Evolutionary conservation across 2,888 invertebrate genomes (phyloP), one percentile per base, ranked within the genome.

Genomic region (Cepaea hortensis): DNA sequence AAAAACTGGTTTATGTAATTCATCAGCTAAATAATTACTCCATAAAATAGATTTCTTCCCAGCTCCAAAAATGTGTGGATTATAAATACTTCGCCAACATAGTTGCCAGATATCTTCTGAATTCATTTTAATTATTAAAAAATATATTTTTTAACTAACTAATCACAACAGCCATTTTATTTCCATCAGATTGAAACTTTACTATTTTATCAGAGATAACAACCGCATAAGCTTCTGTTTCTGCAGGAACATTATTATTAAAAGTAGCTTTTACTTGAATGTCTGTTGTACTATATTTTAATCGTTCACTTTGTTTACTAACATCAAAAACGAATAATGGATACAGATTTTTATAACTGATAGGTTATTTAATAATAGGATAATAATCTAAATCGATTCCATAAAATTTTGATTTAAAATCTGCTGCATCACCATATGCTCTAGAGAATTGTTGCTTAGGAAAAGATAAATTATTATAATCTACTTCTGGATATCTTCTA

Each of bases 251-350:
- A 55, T 65, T 35, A 48, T n/a, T 23, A 82, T 48, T 18, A 82
- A 82, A 82, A 23, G 3, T 3, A 18, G 72, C 72, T 48, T 82
- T 70, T 13, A 81, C 61, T 7, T 3, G 18, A 3, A 81, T 81
- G 23, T 81, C 48, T 20, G 23, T 70, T 79, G 55, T n/a, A 55
- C 55, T 61, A n/a, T 61, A 23, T 79, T 79, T 79, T 13, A 76
- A 9, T n/a, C 20, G n/a, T 23, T 81, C 68, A 23, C 50, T 82
- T 72, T 82, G 81, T 48, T 82, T 82, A 23, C 48, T 48, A 48
- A 82, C 81, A 82, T 82, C 81, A 70, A 82, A 48, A 23, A 82
- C 72, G 50, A 82, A 81, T 20, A 81, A 46, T 65, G 81, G 70
- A 70, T 81, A 81, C 9, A 81, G 4, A 11, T 35, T 3, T 81